Conservation (phyloP, 2,113 vertebrate genomes). For the Eolophus roseicapilla region DNA sequence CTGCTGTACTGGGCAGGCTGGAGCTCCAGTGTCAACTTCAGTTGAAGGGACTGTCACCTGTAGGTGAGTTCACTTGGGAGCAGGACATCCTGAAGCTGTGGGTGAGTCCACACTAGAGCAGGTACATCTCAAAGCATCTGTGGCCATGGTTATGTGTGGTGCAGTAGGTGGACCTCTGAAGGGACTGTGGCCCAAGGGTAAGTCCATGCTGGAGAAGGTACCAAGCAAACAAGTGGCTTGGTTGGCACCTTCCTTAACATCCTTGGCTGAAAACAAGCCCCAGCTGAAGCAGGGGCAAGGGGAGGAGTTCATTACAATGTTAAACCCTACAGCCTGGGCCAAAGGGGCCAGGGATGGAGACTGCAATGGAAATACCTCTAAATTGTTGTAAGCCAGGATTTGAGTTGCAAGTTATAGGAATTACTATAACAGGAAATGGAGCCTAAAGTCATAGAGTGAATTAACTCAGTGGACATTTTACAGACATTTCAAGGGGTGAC, state of each 20-base stretch:
- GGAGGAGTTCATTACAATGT: not conserved
- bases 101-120: not conserved
- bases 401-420: not conserved
- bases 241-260: not conserved
- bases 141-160: not conserved
- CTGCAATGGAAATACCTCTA: not conserved
- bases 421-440: not conserved
- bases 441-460: not conserved
- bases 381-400: not conserved
- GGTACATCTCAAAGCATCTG: not conserved
- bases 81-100: not conserved
- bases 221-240: not conserved
- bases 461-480: not conserved
- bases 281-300: not conserved
- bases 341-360: not conserved
- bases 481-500: not conserved
- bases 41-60: not conserved
- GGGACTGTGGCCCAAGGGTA: not conserved
- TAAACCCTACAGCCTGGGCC: not conserved
- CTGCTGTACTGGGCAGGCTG: not conserved
- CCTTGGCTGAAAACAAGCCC: not conserved
- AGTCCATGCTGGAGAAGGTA: not conserved
- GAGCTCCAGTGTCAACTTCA: not conserved
- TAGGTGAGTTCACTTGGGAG: not conserved
- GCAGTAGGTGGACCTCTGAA: not conserved